These are phyloP conservation scores for Drosophila dunni DNA, from an alignment of 1,140 invertebrate species.

Conservation along the genomic window DNA sequence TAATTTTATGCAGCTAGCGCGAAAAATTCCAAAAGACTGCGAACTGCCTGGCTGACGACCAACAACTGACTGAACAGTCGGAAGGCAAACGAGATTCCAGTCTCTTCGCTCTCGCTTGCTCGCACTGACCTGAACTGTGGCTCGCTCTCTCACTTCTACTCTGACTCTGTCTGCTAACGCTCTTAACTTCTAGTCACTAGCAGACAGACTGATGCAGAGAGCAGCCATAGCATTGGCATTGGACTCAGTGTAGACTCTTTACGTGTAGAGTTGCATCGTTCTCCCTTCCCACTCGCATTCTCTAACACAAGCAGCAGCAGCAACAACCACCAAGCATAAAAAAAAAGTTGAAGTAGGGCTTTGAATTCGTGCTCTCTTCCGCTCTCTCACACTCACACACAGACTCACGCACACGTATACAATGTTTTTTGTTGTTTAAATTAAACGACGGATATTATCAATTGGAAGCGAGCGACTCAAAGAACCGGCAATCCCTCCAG, in stretches of 20 bases:
- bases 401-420: slow-evolving; percentile 20
- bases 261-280: neutral
- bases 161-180: slow-evolving; percentile 19
- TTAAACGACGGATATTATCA: slow-evolving; percentile 76
- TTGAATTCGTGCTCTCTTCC: slow-evolving; percentile 37
- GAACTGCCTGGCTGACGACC: slow-evolving; percentile 33
- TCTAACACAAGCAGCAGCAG: slow-evolving; percentile 7
- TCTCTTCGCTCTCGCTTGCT: slow-evolving; percentile 10
- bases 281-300: neutral
- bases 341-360: slow-evolving; percentile 71
- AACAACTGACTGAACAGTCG: slow-evolving; percentile 33
- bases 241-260: slow-evolving; percentile 39
- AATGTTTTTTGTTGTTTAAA: slow-evolving; percentile 52
- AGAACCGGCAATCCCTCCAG: slow-evolving; percentile 55
- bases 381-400: slow-evolving; percentile 4
- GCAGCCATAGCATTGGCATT: slow-evolving; percentile 17
- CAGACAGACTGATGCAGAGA: slow-evolving; percentile 23
- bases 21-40: slow-evolving; percentile 46
- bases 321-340: slow-evolving; percentile 42
- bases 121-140: neutral
- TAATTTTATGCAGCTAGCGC: slow-evolving; percentile 41
- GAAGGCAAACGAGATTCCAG: slow-evolving; percentile 9
- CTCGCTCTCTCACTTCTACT: neutral
- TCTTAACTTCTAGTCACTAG: slow-evolving; percentile 72
- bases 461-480: slow-evolving; percentile 56